Evolutionary conservation across 2,797 vertebrate genomes (phyloP).

Genomic region (Chaetophractus vellerosus): DNA sequence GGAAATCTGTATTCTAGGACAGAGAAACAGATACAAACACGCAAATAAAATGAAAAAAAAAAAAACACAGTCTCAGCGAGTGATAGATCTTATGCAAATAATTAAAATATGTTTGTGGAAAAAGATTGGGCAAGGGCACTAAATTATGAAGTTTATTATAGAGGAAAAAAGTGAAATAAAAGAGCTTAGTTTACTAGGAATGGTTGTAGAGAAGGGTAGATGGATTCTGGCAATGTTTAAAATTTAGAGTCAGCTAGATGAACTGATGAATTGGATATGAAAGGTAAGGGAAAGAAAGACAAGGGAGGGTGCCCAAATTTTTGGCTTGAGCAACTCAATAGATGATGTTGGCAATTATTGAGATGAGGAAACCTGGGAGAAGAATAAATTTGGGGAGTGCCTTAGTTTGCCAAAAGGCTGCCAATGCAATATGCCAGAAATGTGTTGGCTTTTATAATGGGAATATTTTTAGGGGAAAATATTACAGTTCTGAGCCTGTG

Average conservation of each 20-base stretch:
- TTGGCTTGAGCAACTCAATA: background rate
- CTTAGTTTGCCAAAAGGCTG: no score
- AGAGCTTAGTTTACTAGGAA: background rate
- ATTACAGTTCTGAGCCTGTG: no score
- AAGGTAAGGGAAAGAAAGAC: background rate
- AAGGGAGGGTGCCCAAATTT: background rate
- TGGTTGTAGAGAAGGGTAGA: background rate
- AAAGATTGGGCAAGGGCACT: background rate
- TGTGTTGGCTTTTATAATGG: no score
- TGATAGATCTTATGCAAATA: background rate
- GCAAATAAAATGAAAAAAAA: background rate
- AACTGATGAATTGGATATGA: background rate
- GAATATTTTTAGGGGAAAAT: no score
- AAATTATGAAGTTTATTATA: background rate
- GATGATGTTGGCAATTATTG: background rate
- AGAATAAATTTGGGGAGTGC: background rate
- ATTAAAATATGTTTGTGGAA: background rate
- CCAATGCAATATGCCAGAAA: no score
- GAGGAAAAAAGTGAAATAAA: background rate
- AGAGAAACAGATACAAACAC: slow-evolving; percentile 8
- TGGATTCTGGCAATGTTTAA: background rate
- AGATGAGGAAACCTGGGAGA: background rate
- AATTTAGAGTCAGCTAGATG: background rate
- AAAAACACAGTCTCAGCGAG: background rate
- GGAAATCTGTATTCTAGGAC: background rate